Percentiles rank a stretch among this genome's conserved stretches.
phyloP scores from a whole-genome alignment of 2,113 vertebrate species.

The Manacus vitellinus region DNA sequence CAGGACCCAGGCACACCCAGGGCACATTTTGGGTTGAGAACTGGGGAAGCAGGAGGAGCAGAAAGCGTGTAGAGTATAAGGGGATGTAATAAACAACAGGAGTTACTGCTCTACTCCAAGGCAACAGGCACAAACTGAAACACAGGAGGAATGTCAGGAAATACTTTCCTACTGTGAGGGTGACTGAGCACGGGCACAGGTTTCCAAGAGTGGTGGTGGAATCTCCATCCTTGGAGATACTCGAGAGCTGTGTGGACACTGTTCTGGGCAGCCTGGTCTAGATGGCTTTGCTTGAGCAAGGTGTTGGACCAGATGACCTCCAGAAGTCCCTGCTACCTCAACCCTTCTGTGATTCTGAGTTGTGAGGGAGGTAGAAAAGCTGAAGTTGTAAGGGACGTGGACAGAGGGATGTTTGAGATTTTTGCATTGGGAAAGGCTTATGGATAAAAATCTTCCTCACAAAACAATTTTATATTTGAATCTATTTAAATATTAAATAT shows the following conservation, averaged over 20 bases:
- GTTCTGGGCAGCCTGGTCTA: not conserved
- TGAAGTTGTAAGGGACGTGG: not conserved
- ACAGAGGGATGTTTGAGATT: not conserved
- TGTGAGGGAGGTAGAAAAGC: not conserved
- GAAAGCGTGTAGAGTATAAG: not conserved
- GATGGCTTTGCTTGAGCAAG: not conserved
- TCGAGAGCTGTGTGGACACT: fast-evolving
- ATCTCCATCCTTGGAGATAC: not conserved
- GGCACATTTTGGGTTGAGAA: not conserved
- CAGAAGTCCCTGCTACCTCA: not conserved
- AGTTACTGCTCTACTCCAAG: not conserved
- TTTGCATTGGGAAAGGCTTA: not conserved
- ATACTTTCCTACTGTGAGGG: not conserved
- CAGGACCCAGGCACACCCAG: not conserved
- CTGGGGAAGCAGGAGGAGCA: not conserved
- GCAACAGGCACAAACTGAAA: not conserved
- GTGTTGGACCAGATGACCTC: not conserved
- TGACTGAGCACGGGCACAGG: not conserved
- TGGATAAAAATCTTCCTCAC: not conserved
- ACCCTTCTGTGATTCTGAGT: not conserved
- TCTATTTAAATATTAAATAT: not conserved
- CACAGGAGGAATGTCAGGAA: not conserved
- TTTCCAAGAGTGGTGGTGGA: not conserved
- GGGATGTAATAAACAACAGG: not conserved
- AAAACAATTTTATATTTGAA: not conserved